phyloP scores from a whole-genome alignment of 2,797 vertebrate species.

The Chaetophractus vellerosus region DNA sequence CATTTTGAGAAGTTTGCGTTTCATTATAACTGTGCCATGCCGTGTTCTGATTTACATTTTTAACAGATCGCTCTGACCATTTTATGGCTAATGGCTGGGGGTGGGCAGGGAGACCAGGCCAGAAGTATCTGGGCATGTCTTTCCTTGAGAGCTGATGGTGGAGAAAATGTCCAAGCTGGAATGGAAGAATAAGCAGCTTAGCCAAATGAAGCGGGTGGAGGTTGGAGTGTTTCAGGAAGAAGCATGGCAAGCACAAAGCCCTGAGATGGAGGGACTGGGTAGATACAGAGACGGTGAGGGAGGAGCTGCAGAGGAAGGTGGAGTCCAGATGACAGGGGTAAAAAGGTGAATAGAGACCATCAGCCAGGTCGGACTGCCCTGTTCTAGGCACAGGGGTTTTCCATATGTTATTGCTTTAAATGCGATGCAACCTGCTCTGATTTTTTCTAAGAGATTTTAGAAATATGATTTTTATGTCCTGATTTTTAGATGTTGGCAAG shows the following conservation, averaged over 20 bases:
- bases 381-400: neutral
- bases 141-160: neutral
- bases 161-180: neutral
- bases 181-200: neutral
- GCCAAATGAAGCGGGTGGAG: neutral
- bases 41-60: neutral
- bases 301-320: neutral
- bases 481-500: conserved; percentile 45
- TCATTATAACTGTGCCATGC: neutral
- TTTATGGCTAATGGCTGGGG: neutral
- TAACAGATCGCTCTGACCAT: neutral
- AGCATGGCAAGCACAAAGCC: neutral
- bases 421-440: neutral
- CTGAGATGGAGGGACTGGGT: neutral
- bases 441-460: conserved; percentile 42
- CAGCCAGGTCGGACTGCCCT: neutral
- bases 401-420: neutral
- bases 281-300: neutral
- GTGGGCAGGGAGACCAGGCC: neutral
- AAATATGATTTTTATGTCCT: conserved; percentile 36
- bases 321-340: neutral
- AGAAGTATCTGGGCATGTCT: neutral
- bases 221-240: neutral
- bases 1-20: neutral
- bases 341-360: neutral